Conservation (phyloP, 2,113 vertebrate species). For the Myxocyprinus asiaticus region DNA sequence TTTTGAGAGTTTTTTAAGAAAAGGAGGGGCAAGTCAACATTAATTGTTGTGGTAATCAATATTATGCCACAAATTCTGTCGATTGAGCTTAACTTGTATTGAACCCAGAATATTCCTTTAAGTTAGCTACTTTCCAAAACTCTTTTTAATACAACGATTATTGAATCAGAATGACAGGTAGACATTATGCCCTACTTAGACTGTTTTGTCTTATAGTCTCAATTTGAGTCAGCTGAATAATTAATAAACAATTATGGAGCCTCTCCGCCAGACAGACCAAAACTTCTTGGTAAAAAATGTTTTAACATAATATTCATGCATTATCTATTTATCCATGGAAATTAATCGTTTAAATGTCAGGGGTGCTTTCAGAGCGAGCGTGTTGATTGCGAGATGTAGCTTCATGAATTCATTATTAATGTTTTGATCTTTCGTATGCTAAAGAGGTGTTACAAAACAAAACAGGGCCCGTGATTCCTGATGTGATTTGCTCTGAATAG, state of each 20-base stretch:
- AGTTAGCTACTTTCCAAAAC: no score
- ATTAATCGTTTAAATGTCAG: constrained; percentile 34
- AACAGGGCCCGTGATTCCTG: constrained; percentile 2
- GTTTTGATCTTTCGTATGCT: constrained; percentile 24
- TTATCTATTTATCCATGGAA: neutral
- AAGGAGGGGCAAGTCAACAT: no score
- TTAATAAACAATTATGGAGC: neutral
- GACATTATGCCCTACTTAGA: no score
- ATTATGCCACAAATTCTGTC: no score
- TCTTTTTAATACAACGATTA: no score
- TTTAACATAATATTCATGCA: neutral
- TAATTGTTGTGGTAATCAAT: no score
- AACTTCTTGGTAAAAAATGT: constrained; percentile 18
- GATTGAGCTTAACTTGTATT: no score
- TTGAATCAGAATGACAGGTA: no score
- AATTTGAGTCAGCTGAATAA: no score
- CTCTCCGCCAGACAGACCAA: neutral
- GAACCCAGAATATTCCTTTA: no score
- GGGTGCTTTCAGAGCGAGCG: neutral
- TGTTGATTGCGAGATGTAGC: constrained; percentile 9
- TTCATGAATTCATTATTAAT: constrained; percentile 30
- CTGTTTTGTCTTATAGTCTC: no score
- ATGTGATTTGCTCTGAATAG: neutral
- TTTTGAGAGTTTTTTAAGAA: no score
- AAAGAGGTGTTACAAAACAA: neutral